phyloP scores from a whole-genome alignment of 2,888 invertebrate species.

The Dione vanillae region DNA sequence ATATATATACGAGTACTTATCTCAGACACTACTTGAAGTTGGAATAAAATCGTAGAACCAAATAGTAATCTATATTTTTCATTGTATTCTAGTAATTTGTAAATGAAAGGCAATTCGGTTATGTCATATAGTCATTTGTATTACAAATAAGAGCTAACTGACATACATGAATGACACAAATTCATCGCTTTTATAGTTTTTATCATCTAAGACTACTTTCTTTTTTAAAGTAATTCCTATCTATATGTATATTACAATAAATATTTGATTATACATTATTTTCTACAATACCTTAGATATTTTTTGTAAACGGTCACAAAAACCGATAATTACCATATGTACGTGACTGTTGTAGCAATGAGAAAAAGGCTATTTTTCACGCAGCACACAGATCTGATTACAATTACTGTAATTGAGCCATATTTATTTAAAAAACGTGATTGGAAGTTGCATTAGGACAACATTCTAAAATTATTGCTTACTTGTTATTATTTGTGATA shows the following conservation, averaged over 20 bases:
- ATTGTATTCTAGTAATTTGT: not conserved
- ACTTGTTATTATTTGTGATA: not conserved
- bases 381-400: conserved; percentile 13
- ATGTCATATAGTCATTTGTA: not conserved
- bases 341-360: conserved; percentile 8
- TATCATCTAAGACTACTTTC: too few relatives aligned
- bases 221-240: too few relatives aligned
- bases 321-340: conserved; percentile 11
- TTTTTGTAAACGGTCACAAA: conserved; percentile 13
- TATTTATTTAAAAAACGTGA: conserved; percentile 22
- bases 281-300: not conserved
- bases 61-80: not conserved
- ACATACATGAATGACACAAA: too few relatives aligned
- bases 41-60: not conserved
- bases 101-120: not conserved
- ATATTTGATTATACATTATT: not conserved
- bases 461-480: too few relatives aligned
- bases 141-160: too few relatives aligned
- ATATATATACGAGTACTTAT: not conserved
- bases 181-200: too few relatives aligned
- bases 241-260: too few relatives aligned
- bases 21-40: not conserved
- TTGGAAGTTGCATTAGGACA: conserved; percentile 3
- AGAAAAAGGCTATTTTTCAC: conserved; percentile 15
- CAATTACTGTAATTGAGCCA: conserved; percentile 22